These are phyloP conservation scores for Columba guinea DNA, from an alignment of 2,797 vertebrate genomes.

Conservation along the genomic window DNA sequence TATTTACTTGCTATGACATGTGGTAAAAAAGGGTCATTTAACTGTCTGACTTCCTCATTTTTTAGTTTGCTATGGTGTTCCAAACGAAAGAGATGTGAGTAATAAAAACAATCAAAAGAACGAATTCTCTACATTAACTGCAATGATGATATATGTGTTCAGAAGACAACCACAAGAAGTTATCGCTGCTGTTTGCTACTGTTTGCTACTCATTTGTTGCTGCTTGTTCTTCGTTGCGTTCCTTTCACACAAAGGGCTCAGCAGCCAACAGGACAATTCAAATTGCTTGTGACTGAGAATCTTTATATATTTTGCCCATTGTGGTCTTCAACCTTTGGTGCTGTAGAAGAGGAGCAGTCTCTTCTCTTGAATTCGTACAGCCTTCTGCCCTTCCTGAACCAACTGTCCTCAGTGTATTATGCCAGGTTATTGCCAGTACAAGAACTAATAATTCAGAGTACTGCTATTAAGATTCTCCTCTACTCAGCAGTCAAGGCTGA, in stretches of 20 bases:
- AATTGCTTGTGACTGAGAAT: background rate
- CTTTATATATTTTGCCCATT: background rate
- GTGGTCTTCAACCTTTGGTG: background rate
- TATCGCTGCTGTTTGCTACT: background rate
- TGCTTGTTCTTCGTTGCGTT: background rate
- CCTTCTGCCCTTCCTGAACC: background rate
- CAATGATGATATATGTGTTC: background rate
- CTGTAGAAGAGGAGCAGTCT: background rate
- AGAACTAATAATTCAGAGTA: background rate
- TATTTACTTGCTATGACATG: background rate
- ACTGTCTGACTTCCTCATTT: background rate
- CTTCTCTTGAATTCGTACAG: background rate
- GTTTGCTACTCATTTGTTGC: background rate
- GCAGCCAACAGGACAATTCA: background rate
- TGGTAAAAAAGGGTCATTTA: background rate
- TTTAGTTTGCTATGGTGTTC: background rate
- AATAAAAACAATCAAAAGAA: background rate
- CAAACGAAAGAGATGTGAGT: background rate
- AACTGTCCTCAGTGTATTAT: background rate
- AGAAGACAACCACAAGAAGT: background rate
- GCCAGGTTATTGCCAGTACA: background rate
- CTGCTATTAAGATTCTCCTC: background rate
- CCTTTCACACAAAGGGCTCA: background rate
- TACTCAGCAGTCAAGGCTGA: background rate
- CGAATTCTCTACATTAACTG: background rate